Evolutionary conservation across 2,888 invertebrate genomes (phyloP).

Genomic region (Drosophila ustulata): DNA sequence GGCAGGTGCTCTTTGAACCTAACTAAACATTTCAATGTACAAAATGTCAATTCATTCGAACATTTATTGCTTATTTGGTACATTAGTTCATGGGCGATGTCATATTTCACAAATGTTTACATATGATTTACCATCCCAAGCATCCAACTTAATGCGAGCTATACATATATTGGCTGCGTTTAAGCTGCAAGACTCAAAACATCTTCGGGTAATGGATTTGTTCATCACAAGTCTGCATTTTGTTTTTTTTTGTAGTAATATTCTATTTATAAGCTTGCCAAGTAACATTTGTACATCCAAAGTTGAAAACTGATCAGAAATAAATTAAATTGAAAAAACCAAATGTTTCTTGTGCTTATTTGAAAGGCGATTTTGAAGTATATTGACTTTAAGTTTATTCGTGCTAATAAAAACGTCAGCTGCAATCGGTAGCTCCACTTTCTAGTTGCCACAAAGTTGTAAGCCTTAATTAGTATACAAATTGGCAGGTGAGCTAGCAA

Average conservation of each 20-base stretch:
- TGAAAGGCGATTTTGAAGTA: background rate
- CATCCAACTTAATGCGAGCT: background rate
- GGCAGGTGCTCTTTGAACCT: slow-evolving; percentile 14
- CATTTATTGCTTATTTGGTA: slow-evolving; percentile 61
- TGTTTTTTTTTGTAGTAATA: no score
- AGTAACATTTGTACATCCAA: no score
- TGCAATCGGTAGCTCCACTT: background rate
- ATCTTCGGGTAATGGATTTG: no score
- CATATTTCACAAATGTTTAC: slow-evolving; percentile 50
- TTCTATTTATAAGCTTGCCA: no score
- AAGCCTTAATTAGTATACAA: slow-evolving; percentile 8
- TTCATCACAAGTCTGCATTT: no score
- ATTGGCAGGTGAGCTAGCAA: slow-evolving; percentile 2
- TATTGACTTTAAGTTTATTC: background rate
- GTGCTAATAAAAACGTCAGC: slow-evolving; percentile 12
- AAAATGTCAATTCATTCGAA: slow-evolving; percentile 70
- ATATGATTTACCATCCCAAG: slow-evolving; percentile 43
- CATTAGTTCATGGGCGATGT: slow-evolving; percentile 54
- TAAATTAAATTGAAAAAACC: background rate
- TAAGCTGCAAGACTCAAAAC: no score
- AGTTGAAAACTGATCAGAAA: background rate
- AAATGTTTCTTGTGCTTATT: background rate
- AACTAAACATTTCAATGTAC: slow-evolving; percentile 29
- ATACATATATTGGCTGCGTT: background rate
- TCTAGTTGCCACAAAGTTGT: slow-evolving; percentile 4